These are phyloP conservation scores for Chelon labrosus DNA, from an alignment of 2,797 vertebrate genomes.

Conservation along the genomic window DNA sequence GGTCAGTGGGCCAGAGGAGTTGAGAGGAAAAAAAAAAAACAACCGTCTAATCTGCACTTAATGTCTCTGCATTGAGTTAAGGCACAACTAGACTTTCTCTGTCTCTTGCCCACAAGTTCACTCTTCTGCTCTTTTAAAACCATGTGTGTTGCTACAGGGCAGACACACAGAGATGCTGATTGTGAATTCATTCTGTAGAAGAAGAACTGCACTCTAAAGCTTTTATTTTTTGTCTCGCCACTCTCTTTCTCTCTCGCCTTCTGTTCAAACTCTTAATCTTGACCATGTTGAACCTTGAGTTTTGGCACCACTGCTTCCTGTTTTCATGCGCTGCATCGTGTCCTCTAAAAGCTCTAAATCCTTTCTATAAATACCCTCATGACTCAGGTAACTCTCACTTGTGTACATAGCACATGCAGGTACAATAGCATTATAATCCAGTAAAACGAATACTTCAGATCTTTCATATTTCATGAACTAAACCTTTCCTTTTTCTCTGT, in stretches of 20 bases:
- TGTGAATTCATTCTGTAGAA: conserved; percentile 16
- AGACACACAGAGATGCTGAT: not conserved
- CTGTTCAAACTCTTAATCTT: conserved; percentile 17
- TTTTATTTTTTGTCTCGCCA: not conserved
- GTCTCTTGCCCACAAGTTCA: conserved; percentile 21
- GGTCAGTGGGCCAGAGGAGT: conserved; percentile 53
- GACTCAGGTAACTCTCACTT: not conserved
- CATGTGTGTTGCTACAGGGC: not conserved
- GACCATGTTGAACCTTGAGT: conserved; percentile 11
- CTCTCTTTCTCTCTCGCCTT: not conserved
- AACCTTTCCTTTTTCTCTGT: conserved; percentile 6
- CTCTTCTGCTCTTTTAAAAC: not conserved
- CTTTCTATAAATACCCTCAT: conserved; percentile 34
- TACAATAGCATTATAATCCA: not conserved
- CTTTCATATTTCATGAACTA: not conserved
- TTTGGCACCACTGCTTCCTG: conserved; percentile 8
- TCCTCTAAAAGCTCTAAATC: conserved; percentile 43
- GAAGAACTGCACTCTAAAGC: not conserved
- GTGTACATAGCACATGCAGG: not conserved
- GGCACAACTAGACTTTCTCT: conserved; percentile 2
- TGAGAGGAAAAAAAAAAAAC: conserved; percentile 7
- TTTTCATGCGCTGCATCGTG: not conserved
- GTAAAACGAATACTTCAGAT: not conserved
- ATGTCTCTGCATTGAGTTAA: conserved; percentile 20
- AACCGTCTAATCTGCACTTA: conserved; percentile 38